A percentile compares a stretch with the other conserved stretches of the same genome.
Evolutionary conservation across 2,797 vertebrate species (phyloP).

Genomic region (Gallinago nigripennis): DNA sequence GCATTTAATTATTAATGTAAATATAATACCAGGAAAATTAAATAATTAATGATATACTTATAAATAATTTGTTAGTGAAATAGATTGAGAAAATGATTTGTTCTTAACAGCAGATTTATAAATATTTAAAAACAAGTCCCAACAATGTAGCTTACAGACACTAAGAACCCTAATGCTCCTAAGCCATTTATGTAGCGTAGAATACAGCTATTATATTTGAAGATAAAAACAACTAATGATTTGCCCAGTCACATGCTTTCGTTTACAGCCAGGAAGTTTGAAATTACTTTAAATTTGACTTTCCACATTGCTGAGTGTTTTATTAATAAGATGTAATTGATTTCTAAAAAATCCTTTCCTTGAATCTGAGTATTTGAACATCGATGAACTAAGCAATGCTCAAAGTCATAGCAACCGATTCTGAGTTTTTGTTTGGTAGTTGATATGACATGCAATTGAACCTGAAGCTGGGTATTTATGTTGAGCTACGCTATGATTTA

Average conservation of each 20-base stretch:
- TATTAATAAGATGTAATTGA: conserved; percentile 13
- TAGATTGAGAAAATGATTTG: conserved; percentile 81
- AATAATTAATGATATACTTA: conserved; percentile 81
- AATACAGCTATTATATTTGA: conserved; percentile 50
- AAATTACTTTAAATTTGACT: conserved; percentile 40
- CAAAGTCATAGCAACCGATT: not conserved
- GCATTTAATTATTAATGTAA: conserved; percentile 82
- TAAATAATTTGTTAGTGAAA: conserved; percentile 82
- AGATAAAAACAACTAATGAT: conserved; percentile 34
- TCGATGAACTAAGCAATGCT: not conserved
- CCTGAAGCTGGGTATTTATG: not conserved
- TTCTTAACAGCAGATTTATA: conserved; percentile 75
- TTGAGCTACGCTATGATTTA: not conserved
- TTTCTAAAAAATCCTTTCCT: not conserved
- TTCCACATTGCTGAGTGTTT: not conserved
- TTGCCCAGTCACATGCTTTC: not conserved
- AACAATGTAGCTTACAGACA: conserved; percentile 69
- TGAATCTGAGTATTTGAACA: not conserved
- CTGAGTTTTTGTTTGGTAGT: not conserved
- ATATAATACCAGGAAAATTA: conserved; percentile 79
- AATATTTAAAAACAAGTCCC: conserved; percentile 76
- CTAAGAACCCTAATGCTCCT: conserved; percentile 65
- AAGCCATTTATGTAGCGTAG: conserved; percentile 8
- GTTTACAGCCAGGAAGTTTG: conserved; percentile 29
- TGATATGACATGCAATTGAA: not conserved